Evolutionary conservation across 2,888 invertebrate species (phyloP).

Genomic region (Acanthosepion pharaonis): DNA sequence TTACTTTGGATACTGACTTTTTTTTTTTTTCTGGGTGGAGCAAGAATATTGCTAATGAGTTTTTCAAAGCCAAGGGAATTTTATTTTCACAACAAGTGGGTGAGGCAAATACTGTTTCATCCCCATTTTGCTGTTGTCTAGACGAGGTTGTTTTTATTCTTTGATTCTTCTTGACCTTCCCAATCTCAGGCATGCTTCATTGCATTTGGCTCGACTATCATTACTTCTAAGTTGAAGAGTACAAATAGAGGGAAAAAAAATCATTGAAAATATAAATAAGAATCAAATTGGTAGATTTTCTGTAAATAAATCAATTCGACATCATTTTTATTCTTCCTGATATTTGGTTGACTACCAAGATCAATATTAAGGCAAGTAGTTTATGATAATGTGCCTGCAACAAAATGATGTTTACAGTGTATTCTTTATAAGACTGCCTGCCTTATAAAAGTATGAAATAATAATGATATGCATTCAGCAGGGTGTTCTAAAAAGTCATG

Average conservation of each 20-base stretch:
- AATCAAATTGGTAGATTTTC: neutral
- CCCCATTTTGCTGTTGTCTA: neutral
- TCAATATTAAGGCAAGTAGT: neutral
- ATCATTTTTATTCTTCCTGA: neutral
- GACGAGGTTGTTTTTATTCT: neutral
- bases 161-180: neutral
- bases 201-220: neutral
- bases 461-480: neutral
- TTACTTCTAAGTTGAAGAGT: neutral
- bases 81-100: neutral
- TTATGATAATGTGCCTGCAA: neutral
- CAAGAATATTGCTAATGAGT: neutral
- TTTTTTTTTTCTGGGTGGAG: neutral
- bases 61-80: constrained; percentile 12
- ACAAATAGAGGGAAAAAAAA: neutral
- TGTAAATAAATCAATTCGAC: neutral
- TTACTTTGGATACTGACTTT: neutral
- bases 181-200: neutral
- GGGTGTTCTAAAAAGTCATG: neutral
- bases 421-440: neutral
- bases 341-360: neutral
- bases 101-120: neutral
- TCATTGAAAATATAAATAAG: constrained; percentile 2
- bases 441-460: neutral
- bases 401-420: neutral